Evolutionary conservation across 2,888 invertebrate species (phyloP).

Genomic region (Hirtodrosophila confusa): DNA sequence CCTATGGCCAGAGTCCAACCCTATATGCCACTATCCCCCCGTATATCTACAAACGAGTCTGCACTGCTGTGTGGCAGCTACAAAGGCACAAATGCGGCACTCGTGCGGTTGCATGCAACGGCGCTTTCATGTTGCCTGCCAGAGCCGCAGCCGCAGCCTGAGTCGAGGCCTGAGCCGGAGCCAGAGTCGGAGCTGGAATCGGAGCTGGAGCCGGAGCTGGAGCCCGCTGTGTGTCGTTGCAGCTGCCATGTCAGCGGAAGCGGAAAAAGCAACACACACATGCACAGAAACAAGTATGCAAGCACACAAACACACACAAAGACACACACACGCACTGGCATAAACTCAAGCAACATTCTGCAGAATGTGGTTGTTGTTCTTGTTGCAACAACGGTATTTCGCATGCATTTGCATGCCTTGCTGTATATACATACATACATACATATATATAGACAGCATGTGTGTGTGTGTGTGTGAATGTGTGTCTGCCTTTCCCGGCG

Average conservation of each 20-base stretch:
- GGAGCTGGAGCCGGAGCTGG: background rate
- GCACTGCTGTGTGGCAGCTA: slow-evolving; percentile 42
- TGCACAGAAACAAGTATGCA: slow-evolving; percentile 23
- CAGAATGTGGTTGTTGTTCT: slow-evolving; percentile 36
- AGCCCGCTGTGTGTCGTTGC: slow-evolving; percentile 47
- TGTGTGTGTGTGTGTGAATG: slow-evolving; percentile 16
- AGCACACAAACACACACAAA: slow-evolving; percentile 14
- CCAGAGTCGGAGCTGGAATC: background rate
- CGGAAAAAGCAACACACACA: slow-evolving; percentile 74
- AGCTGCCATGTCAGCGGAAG: slow-evolving; percentile 75
- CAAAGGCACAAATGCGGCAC: slow-evolving; percentile 73
- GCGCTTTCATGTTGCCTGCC: slow-evolving; percentile 67
- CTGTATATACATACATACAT: slow-evolving; percentile 50
- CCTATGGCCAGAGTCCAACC: background rate
- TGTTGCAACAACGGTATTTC: slow-evolving; percentile 51
- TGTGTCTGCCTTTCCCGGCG: slow-evolving; percentile 12
- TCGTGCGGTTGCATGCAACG: slow-evolving; percentile 77
- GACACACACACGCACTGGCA: slow-evolving; percentile 14
- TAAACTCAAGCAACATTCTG: slow-evolving; percentile 44
- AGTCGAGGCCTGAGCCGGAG: slow-evolving; percentile 3
- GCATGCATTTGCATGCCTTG: slow-evolving; percentile 66
- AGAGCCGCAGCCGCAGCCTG: slow-evolving; percentile 16
- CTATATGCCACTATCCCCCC: slow-evolving; percentile 2
- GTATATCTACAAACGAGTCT: slow-evolving; percentile 5
- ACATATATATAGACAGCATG: slow-evolving; percentile 28